These are phyloP conservation scores for Pipa parva DNA, from an alignment of 2,113 vertebrate genomes.

Conservation along the genomic window DNA sequence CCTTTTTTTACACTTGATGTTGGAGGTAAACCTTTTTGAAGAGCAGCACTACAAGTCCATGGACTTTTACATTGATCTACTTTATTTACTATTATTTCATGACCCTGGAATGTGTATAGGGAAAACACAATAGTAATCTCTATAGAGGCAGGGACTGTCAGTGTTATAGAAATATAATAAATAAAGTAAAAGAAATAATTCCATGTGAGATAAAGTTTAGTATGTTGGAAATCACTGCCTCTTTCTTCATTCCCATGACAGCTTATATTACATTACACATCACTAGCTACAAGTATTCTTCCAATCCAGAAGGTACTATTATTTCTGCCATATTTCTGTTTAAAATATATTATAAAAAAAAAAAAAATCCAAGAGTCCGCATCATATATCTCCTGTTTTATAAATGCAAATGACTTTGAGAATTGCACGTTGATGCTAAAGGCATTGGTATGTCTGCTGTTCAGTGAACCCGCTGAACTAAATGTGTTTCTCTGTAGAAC, in stretches of 20 bases:
- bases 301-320: not conserved
- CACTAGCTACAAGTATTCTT: not conserved
- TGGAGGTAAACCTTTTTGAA: too few relatives aligned
- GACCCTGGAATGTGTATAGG: too few relatives aligned
- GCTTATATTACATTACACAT: not conserved
- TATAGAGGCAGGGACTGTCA: too few relatives aligned
- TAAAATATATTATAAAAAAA: constrained; percentile 12
- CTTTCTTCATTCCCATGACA: not conserved
- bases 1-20: too few relatives aligned
- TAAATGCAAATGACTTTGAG: constrained; percentile 25
- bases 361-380: not conserved
- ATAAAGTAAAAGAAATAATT: too few relatives aligned
- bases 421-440: constrained; percentile 6
- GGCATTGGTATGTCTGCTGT: not conserved
- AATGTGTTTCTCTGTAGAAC: constrained; percentile 12
- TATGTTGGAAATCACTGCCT: not conserved
- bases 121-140: too few relatives aligned
- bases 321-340: not conserved
- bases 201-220: too few relatives aligned
- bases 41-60: too few relatives aligned
- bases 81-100: too few relatives aligned
- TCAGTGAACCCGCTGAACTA: constrained; percentile 15
- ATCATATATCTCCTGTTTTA: constrained; percentile 27
- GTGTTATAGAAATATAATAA: too few relatives aligned
- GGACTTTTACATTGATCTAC: too few relatives aligned